These are phyloP conservation scores for Planococcus citri DNA, from an alignment of 1,140 invertebrate genomes.

Conservation along the genomic window DNA sequence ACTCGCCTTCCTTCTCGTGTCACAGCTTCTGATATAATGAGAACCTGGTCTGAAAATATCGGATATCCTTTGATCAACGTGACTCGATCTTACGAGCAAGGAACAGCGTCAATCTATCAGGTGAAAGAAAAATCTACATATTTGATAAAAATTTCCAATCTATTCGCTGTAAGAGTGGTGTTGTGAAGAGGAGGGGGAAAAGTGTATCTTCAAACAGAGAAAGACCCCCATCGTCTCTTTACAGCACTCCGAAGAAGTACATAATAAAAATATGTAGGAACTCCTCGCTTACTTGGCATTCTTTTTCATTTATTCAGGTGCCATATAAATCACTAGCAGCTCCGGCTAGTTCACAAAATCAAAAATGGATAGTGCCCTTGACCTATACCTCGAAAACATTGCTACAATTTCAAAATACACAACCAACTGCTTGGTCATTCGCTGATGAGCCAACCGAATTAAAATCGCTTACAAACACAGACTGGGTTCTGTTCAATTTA, in stretches of 20 bases:
- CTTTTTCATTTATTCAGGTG: not conserved
- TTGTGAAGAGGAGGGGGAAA: too few species aligned
- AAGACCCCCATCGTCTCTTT: too few species aligned
- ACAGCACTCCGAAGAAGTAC: too few species aligned
- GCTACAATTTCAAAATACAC: not conserved
- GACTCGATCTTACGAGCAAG: not conserved
- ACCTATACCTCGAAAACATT: not conserved
- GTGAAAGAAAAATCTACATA: too few species aligned
- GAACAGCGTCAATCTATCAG: not conserved
- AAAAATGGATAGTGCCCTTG: slow-evolving; percentile 11
- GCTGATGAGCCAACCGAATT: slow-evolving; percentile 29
- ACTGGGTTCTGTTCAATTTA: slow-evolving; percentile 69
- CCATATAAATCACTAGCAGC: not conserved
- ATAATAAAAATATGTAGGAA: too few species aligned
- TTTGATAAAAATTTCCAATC: too few species aligned
- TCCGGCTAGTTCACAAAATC: not conserved
- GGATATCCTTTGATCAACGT: slow-evolving; percentile 59
- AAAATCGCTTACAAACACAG: slow-evolving; percentile 32
- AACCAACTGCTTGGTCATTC: not conserved
- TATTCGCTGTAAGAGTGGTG: too few species aligned
- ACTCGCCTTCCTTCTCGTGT: not conserved
- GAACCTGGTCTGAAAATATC: slow-evolving; percentile 57
- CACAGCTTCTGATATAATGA: slow-evolving; percentile 39
- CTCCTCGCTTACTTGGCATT: too few species aligned
- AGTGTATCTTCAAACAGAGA: too few species aligned